A percentile compares a stretch with the other conserved stretches of the same genome.
These are phyloP conservation scores for Orthosia gothica DNA, from an alignment of 2,888 invertebrate species.

Conservation along the genomic window DNA sequence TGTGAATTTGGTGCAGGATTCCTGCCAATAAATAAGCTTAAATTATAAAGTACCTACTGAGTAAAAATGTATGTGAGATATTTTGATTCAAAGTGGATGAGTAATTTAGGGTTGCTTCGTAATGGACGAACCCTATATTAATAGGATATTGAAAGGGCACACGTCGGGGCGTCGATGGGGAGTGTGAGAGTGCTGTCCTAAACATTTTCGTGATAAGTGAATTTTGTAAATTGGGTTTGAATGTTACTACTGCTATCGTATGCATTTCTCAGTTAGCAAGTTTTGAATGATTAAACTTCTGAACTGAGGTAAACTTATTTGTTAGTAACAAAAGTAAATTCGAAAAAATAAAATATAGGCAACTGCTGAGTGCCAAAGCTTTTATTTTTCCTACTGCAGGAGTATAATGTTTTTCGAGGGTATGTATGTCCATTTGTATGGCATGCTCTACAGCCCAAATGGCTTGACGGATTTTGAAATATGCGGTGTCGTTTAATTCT, in stretches of 20 bases:
- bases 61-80: neutral
- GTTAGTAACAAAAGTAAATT: neutral
- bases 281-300: neutral
- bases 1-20: conserved; percentile 26
- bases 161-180: neutral
- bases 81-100: conserved; percentile 26
- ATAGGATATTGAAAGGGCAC: conserved; percentile 26
- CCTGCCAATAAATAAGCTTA: conserved; percentile 3
- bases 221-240: conserved; percentile 11
- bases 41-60: conserved; percentile 5
- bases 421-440: too few relatives aligned
- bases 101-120: conserved; percentile 30
- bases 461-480: too few relatives aligned
- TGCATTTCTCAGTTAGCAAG: neutral
- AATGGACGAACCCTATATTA: conserved; percentile 24
- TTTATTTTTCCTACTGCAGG: too few relatives aligned
- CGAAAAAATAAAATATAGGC: neutral
- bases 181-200: neutral
- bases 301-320: neutral
- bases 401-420: too few relatives aligned
- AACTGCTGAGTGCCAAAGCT: too few relatives aligned
- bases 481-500: too few relatives aligned
- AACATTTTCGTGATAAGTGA: conserved; percentile 16
- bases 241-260: neutral
- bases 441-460: too few relatives aligned